Percentiles rank a stretch among this genome's conserved stretches.
Conservation (phyloP, 2,797 vertebrate species). For the Champsocephalus gunnari region DNA sequence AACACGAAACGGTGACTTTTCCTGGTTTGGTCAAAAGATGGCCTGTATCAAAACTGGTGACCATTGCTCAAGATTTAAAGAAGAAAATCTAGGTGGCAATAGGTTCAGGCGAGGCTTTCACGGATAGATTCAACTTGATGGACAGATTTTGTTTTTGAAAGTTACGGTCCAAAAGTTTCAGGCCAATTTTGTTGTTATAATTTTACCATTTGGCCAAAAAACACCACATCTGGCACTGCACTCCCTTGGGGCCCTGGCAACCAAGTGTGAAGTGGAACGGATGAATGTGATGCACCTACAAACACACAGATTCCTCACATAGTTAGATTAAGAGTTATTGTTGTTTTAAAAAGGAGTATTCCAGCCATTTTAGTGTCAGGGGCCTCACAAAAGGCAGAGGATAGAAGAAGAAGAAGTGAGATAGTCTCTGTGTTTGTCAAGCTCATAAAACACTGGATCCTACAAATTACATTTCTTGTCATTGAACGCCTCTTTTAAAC, state of each 20-base stretch:
- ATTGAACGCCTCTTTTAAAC: background rate
- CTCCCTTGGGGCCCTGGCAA: background rate
- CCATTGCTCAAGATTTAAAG: background rate
- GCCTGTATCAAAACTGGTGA: background rate
- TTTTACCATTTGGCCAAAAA: background rate
- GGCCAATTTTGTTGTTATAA: background rate
- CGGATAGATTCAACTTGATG: background rate
- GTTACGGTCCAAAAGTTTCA: background rate
- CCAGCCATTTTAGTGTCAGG: background rate
- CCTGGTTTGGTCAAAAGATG: background rate
- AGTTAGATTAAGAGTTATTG: background rate
- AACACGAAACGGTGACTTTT: background rate
- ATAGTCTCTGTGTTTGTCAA: background rate
- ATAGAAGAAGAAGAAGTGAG: background rate
- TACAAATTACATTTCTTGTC: background rate
- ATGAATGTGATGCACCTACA: background rate
- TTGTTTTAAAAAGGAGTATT: background rate
- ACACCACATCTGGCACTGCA: background rate
- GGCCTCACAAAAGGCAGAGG: background rate
- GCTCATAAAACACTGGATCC: conserved; percentile 1
- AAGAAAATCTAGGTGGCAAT: background rate
- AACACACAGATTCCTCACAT: background rate
- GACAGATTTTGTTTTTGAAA: background rate
- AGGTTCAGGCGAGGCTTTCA: background rate
- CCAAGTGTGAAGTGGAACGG: background rate